Evolutionary conservation across 2,113 vertebrate genomes (phyloP).

Genomic region (Anthoscopus minutus): DNA sequence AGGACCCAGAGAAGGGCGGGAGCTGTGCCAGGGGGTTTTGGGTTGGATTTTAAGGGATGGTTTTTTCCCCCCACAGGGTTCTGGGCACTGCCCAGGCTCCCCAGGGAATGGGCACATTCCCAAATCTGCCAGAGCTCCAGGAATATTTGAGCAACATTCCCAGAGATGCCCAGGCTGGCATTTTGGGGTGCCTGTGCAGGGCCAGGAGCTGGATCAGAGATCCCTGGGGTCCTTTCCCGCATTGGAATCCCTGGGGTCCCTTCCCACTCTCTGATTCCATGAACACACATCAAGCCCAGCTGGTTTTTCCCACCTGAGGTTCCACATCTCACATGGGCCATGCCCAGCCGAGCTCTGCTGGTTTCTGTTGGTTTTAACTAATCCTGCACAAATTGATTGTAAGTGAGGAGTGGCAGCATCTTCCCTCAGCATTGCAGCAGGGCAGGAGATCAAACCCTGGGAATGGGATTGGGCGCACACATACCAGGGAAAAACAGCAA

Average conservation of each 20-base stretch:
- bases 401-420: not conserved
- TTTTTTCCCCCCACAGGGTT: not conserved
- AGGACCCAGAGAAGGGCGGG: not conserved
- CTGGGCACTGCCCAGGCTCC: not conserved
- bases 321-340: not conserved
- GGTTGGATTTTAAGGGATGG: not conserved
- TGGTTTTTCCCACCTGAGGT: not conserved
- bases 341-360: not conserved
- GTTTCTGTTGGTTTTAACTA: not conserved
- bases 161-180: not conserved
- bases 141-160: fast-evolving
- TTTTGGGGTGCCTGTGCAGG: not conserved
- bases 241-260: not conserved
- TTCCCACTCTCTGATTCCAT: not conserved
- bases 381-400: not conserved
- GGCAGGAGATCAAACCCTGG: not conserved
- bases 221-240: not conserved
- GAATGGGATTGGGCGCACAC: not conserved
- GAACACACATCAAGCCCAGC: no score
- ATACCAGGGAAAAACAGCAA: not conserved
- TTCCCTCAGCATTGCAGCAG: not conserved
- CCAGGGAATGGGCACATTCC: not conserved
- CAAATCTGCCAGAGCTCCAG: not conserved
- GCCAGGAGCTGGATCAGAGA: not conserved
- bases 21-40: not conserved